Evolutionary conservation across 2,113 vertebrate genomes (phyloP), one percentile per base, ranked within the genome.

Genomic region (Psilopsiagon aurifrons): DNA sequence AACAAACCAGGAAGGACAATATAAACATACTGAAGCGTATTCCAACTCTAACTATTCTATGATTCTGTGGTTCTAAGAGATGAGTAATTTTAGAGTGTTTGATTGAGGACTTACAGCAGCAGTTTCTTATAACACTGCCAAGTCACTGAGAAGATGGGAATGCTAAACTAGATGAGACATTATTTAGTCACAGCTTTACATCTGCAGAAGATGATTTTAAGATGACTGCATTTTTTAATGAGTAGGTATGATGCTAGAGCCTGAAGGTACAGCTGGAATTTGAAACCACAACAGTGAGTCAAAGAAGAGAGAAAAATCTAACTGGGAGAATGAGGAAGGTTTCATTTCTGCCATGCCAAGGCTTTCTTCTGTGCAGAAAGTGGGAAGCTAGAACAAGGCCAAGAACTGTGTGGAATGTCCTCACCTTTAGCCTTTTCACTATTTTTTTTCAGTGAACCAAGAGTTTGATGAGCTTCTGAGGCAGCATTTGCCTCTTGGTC

Each of bases 121-220:
- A 57, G 35, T 10, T 92, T 43, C 51, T 86, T 67, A 43, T 2
- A 60, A 39, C 60, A n/a, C 51, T 86, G 68, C 55, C 66, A 47
- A 90, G 18, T 60, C 68, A 51, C 49, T 79, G 60, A 51, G 81
- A 88, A 92, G 39, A 62, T 31, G 10, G n/a, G 64, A 92, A 88
- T 60, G 78, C 54, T 86, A 43, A 86, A 70, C 60, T 75, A 71
- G 83, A 77, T 67, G 29, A 88, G 71, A 81, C 15, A 39, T 80
- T 88, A 41, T 55, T 94, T 83, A 93, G 80, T 92, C 88, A 92
- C 18, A 88, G 51, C 52, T 86, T 84, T 77, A 64, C 71, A 75
- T 74, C 55, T 82, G 37, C 17, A 71, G 89, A 94, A 86, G 76
- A 88, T 64, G 79, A 55, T 81, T 94, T 74, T 35, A 83, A 70